These are phyloP conservation scores for Micromys minutus DNA, from an alignment of 2,113 vertebrate genomes.

Conservation along the genomic window DNA sequence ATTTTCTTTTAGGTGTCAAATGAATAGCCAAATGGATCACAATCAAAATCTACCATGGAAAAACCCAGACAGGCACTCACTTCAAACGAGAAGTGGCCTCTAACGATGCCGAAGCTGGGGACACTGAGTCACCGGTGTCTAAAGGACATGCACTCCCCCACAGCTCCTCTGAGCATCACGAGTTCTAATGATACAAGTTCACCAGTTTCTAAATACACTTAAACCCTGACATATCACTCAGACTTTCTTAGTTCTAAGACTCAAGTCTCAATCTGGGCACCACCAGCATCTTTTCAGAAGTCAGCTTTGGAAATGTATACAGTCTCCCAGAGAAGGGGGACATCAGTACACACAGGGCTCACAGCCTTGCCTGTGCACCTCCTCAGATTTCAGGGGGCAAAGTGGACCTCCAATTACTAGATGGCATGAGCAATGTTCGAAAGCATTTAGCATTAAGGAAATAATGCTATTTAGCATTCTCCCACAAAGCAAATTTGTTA, in stretches of 20 bases:
- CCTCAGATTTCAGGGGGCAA: constrained; percentile 27
- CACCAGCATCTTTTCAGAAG: constrained; percentile 51
- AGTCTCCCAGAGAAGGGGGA: not conserved
- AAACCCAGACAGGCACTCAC: constrained; percentile 51
- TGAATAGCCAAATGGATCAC: constrained; percentile 67
- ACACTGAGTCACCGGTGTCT: not conserved
- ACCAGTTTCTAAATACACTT: constrained; percentile 39
- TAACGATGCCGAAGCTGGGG: not conserved
- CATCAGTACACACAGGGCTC: constrained; percentile 10
- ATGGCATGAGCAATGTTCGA: constrained; percentile 74
- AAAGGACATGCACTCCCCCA: not conserved
- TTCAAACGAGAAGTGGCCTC: constrained; percentile 15
- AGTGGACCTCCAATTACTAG: constrained; percentile 63
- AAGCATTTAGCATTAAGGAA: constrained; percentile 74
- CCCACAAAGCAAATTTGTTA: constrained; percentile 78
- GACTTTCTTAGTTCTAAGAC: constrained; percentile 52
- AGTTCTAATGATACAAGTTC: constrained; percentile 45
- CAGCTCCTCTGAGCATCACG: not conserved
- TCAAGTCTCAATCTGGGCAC: constrained; percentile 26
- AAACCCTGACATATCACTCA: constrained; percentile 22
- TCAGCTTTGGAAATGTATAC: not conserved
- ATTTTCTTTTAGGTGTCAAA: constrained; percentile 76
- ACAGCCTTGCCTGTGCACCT: not conserved
- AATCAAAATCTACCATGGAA: constrained; percentile 62
- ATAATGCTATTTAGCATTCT: constrained; percentile 76